Evolutionary conservation across 2,113 vertebrate genomes (phyloP), one percentile per base, ranked within the genome.

Genomic region (Solea solea): DNA sequence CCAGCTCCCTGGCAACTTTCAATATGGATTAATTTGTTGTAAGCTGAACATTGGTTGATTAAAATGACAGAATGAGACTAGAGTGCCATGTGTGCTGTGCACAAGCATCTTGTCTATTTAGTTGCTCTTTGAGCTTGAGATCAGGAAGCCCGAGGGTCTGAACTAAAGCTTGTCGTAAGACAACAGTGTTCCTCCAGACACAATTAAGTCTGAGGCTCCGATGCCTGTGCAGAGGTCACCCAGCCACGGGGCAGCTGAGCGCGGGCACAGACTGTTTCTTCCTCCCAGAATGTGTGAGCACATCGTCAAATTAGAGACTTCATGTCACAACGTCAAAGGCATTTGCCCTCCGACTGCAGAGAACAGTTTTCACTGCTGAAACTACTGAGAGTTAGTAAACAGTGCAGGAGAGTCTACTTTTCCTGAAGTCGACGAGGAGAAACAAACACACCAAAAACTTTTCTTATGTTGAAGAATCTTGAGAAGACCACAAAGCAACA

Each of bases 231-330:
- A 91, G 92, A 92, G 90, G 92, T 93, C 86, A 87, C 58, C 58
- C 49, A 78, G 78, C 90, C 84, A 82, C 7, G n/a, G 72, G 82
- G 78, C 55, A 25, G 64, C 68, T 21, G 68, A 85, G 70, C 64
- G 62, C 70, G 53, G 57, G 75, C 64, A 40, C 74, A 62, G 81
- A 39, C 82, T 75, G 80, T 59, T 81, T 76, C 69, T 73, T 87
- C 52, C 89, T 91, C 61, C 75, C 78, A 71, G 91, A 90, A 85
- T 64, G 76, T 70, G 83, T 90, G 87, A 91, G 89, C 77, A 78
- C 86, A 81, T 86, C 71, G 66, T 88, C 90, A 92, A 86, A 92
- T 93, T 91, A 92, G 86, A 83, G 81, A 89, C 82, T 86, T 90
- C 90, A 89, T 90, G 87, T 91, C 88, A 89, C 83, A 12, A 82